Evolutionary conservation across 2,797 vertebrate species (phyloP).

Genomic region (Brachyalestes nurse): DNA sequence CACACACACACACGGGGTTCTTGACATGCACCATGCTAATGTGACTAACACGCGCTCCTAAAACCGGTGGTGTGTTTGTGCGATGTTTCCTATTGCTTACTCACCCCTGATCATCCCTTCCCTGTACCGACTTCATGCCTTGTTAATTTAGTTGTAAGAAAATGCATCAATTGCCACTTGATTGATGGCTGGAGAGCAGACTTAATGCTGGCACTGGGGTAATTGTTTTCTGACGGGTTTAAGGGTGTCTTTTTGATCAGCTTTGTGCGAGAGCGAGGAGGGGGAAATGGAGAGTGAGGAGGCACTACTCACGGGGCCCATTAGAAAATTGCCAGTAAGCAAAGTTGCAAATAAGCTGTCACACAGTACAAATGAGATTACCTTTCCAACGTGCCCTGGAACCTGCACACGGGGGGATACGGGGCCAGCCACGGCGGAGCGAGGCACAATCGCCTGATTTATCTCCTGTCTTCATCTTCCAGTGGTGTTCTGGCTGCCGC

Average conservation of each 20-base stretch:
- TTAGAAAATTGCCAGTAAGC: constrained; percentile 77
- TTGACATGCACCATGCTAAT: constrained; percentile 12
- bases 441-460: constrained; percentile 73
- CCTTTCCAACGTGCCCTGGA: constrained; percentile 78
- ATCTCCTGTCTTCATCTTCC: constrained; percentile 78
- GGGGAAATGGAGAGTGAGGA: constrained; percentile 66
- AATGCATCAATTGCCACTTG: constrained; percentile 78
- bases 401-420: constrained; percentile 72
- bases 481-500: constrained; percentile 69
- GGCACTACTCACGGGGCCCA: constrained; percentile 73
- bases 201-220: constrained; percentile 50
- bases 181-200: constrained; percentile 73
- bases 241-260: constrained; percentile 78
- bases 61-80: constrained; percentile 15
- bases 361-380: constrained; percentile 88
- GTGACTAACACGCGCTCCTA: constrained; percentile 15
- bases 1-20: not conserved
- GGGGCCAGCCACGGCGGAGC: constrained; percentile 71
- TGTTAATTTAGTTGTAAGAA: constrained; percentile 67
- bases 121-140: constrained; percentile 66
- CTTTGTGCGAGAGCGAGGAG: constrained; percentile 69
- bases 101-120: constrained; percentile 57
- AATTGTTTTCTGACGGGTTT: constrained; percentile 78
- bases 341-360: constrained; percentile 83
- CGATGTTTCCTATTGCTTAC: constrained; percentile 57